Conservation (phyloP, 2,888 invertebrate genomes). For the Pseudococcus jackbeardsleyi region DNA sequence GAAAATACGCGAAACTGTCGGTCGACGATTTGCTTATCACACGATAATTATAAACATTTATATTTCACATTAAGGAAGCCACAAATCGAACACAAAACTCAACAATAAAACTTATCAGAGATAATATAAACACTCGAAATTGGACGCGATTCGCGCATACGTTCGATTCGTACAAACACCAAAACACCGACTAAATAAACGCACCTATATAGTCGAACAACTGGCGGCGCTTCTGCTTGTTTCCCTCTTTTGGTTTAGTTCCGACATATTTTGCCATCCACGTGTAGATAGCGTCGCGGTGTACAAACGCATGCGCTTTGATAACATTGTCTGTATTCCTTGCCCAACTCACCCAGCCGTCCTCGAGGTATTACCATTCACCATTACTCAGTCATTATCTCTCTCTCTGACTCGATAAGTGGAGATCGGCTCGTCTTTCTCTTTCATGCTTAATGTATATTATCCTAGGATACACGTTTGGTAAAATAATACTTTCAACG, state of each 20-base stretch:
- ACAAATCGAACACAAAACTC: background rate
- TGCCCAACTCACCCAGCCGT: background rate
- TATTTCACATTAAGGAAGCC: background rate
- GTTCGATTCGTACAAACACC: background rate
- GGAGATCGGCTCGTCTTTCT: background rate
- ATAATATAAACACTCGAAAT: background rate
- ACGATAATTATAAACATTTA: background rate
- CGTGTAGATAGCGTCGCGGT: slow-evolving; percentile 7
- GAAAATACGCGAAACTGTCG: background rate
- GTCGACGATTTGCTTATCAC: background rate
- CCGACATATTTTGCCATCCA: background rate
- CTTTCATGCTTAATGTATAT: background rate
- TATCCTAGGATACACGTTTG: background rate
- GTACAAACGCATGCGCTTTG: background rate
- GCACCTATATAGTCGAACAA: background rate
- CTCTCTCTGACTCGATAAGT: background rate
- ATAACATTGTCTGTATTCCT: background rate
- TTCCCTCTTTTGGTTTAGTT: background rate
- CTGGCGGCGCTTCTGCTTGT: background rate
- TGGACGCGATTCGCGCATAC: background rate
- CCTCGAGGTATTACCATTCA: background rate
- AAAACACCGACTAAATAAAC: slow-evolving; percentile 24
- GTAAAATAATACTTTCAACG: slow-evolving; percentile 24
- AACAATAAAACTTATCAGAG: background rate
- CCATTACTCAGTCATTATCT: too few species aligned